These are phyloP conservation scores for Halocynthia roretzi DNA, from an alignment of 23 tunicate genomes.

Conservation along the genomic window DNA sequence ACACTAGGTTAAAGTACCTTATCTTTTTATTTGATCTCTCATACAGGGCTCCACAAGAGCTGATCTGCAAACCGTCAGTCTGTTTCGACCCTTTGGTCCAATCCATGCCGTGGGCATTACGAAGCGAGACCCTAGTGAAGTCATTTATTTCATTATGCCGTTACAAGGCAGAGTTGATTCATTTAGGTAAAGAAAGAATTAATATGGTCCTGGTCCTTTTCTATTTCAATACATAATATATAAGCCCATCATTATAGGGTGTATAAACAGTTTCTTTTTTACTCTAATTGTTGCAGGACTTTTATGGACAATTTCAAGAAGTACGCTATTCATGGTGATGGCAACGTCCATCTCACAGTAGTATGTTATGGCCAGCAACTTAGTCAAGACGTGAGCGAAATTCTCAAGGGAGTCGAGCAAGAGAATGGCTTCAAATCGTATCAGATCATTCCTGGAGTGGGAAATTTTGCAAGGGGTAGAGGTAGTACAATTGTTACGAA, in stretches of 20 bases:
- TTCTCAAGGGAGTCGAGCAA: slow-evolving; percentile 13
- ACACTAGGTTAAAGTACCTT: too few relatives aligned
- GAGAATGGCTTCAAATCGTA: slow-evolving; percentile 31
- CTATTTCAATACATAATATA: too few relatives aligned
- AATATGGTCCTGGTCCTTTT: not conserved
- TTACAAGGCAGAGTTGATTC: slow-evolving; percentile 46
- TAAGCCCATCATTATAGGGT: too few relatives aligned
- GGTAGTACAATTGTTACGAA: slow-evolving; percentile 14
- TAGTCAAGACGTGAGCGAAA: slow-evolving; percentile 9
- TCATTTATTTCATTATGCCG: slow-evolving; percentile 64
- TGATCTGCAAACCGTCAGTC: slow-evolving; percentile 7
- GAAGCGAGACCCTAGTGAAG: slow-evolving; percentile 20
- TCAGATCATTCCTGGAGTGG: slow-evolving; percentile 21
- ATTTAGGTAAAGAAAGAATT: slow-evolving; percentile 30
- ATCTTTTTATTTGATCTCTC: too few relatives aligned
- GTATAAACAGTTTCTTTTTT: not conserved
- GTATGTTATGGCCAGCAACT: slow-evolving; percentile 59
- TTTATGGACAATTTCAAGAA: slow-evolving; percentile 29
- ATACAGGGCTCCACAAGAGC: not conserved
- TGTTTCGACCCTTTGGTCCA: slow-evolving; percentile 77
- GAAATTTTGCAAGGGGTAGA: slow-evolving; percentile 61
- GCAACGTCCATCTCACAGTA: slow-evolving; percentile 61
- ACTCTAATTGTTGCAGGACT: not conserved
- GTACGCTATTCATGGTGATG: slow-evolving; percentile 29
- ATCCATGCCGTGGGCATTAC: slow-evolving; percentile 1